Base-by-base conservation (phyloP, 1,140 invertebrate genomes). In the Drosophila orosa region DNA sequence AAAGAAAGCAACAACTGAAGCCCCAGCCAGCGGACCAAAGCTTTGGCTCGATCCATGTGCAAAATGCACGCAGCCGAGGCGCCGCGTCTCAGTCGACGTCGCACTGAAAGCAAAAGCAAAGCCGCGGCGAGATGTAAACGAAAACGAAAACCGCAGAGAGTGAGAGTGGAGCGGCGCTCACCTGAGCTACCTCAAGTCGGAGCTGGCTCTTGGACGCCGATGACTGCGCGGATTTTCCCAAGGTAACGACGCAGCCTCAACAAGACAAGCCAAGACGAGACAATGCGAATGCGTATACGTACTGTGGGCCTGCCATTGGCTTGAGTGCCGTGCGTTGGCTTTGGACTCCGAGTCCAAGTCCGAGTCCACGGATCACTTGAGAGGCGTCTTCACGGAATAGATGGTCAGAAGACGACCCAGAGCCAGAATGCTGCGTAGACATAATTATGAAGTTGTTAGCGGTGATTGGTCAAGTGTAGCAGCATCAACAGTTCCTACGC, bases 141-240 rank as follows among this genome's bases (percentile, higher is more conserved):
- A 68, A 68, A 52, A 45, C 57, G 52, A 78, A 78, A 76, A 71
- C 65, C 74, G 39, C 74, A 82, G 84, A 87, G 80, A 89, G 84
- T 84, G 84, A 80, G 85, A 89, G 80, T 84, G 54, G 60, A 72
- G 67, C 33, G 37, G 42, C 37, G 48, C 35, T 57, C 47, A 40
- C 24, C 35, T 9, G 9, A 15, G 52, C 42, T 39, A 50, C 45
- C 62, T 55, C 40, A 48, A 17, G 9, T 17, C 27, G 27, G 25
- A n/a, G 45, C 13, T 78, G 59, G 56, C 57, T 74, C 68, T 86
- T 65, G 79, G 61, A 65, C 50, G 56, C 48, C 74, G 80, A 80
- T 84, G 84, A 89, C 84, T 84, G 76, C 77, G 81, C 84, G 84
- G 84, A 89, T 89, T 89, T 89, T 89, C 84, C 84, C 84, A 89